Evolutionary conservation across 92 coral and sea anemone genomes (phyloP), one percentile per base, ranked within the genome.

Genomic region (Actinostola sp.): DNA sequence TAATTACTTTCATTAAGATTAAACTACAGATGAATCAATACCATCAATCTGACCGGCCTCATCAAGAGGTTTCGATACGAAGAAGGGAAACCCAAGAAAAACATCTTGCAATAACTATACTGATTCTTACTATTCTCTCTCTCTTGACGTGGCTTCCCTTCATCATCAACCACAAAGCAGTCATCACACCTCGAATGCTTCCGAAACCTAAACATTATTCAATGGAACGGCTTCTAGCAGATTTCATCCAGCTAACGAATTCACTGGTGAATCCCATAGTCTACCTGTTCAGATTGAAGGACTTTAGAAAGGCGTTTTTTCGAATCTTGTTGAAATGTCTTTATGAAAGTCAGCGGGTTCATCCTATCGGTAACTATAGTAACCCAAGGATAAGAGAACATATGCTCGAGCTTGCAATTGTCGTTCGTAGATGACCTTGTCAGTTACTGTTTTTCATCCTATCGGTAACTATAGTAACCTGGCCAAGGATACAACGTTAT

Each of bases 231-330:
- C 43, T 17, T 8, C 6, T 35, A 19, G 1, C 24, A 16, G 34
- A 25, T 3, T 7, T 52, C 26, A 32, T 68, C 29, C 74, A 68
- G 44, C 62, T 35, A 1, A 32, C 26, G 3, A 68, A 68, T 48
- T 68, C 74, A 8, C 50, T 68, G 9, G 59, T 68, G 8, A 68
- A 68, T 35, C 74, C 74, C 16, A 52, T 68, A 1, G 41, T 68
- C 30, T 68, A 68, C 45, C 28, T 68, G 32, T 68, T 68, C 39
- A 34, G 74, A 23, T 25, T 68, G 48, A 33, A 45, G 11, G 74
- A 50, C 14, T 68, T 50, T 25, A 48, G 74, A 35, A 68, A 29
- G 19, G 61, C 61, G 12, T 30, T 68, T 61, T 19, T 29, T 2
- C 62, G 15, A 32, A n/a, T n/a, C n/a, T n/a, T n/a, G n/a, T n/a